Conservation (phyloP, 1,140 invertebrate genomes). For the Solenopsis invicta region DNA sequence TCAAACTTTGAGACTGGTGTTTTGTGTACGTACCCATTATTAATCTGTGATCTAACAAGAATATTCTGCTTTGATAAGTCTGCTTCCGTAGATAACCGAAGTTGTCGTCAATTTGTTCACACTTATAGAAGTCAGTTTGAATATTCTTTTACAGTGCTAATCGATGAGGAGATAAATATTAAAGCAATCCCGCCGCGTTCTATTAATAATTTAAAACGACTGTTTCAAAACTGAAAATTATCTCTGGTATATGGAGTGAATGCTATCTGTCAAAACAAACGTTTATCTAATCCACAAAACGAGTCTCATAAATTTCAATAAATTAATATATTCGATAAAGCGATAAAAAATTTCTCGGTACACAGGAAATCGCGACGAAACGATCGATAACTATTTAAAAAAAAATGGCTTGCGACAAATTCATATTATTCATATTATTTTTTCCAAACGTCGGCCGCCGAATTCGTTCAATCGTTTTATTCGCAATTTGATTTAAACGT, state of each 20-base stretch:
- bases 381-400: too few species aligned
- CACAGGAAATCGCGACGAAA: not conserved
- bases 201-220: not conserved
- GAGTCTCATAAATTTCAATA: not conserved
- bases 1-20: not conserved
- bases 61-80: not conserved
- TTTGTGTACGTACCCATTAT: not conserved
- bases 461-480: not conserved
- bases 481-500: not conserved
- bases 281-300: conserved; percentile 23
- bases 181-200: not conserved
- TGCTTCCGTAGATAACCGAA: not conserved
- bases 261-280: not conserved
- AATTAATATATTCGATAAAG: conserved; percentile 14
- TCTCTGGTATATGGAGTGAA: not conserved
- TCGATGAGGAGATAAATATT: not conserved
- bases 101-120: not conserved
- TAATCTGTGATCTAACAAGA: not conserved
- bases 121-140: not conserved
- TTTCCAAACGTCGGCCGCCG: not conserved
- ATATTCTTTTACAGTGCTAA: not conserved
- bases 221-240: conserved; percentile 6
- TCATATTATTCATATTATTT: not conserved
- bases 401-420: not conserved
- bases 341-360: not conserved